A percentile compares a stretch with the other conserved stretches of the same genome.
phyloP scores from a whole-genome alignment of 2,888 invertebrate species.

The Stenodera caucasica region DNA sequence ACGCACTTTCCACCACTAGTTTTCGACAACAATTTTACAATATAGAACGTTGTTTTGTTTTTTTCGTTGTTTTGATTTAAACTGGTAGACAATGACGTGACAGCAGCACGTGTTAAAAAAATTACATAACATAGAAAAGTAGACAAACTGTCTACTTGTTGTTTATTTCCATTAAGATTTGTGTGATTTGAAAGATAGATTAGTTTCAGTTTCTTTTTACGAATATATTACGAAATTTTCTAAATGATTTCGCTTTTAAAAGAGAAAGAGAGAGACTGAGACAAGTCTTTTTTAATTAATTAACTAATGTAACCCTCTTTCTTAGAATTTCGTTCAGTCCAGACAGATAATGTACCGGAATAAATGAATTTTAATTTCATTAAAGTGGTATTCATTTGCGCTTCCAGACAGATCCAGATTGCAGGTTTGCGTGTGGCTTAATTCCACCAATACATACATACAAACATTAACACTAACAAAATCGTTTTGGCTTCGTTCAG shows the following conservation, averaged over 20 bases:
- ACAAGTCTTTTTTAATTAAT: slow-evolving; percentile 44
- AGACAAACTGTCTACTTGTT: slow-evolving; percentile 6
- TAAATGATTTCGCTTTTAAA: not conserved
- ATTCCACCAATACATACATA: slow-evolving; percentile 8
- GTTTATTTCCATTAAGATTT: slow-evolving; percentile 1
- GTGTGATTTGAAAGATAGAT: not conserved
- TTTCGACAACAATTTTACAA: too few species aligned
- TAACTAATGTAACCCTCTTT: slow-evolving; percentile 53
- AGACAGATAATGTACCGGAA: slow-evolving; percentile 53
- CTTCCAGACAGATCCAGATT: slow-evolving; percentile 52
- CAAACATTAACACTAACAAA: not conserved
- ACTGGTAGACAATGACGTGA: slow-evolving; percentile 27
- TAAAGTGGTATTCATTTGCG: slow-evolving; percentile 52
- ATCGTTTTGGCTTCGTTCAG: not conserved
- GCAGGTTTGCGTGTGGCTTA: slow-evolving; percentile 50
- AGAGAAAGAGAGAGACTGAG: not conserved
- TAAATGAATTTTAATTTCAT: slow-evolving; percentile 58
- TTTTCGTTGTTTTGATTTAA: slow-evolving; percentile 13
- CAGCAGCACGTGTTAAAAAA: slow-evolving; percentile 32
- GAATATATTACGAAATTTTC: not conserved
- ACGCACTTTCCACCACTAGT: slow-evolving; percentile 21
- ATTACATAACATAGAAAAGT: slow-evolving; percentile 17
- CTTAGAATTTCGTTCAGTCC: slow-evolving; percentile 50
- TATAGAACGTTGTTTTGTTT: slow-evolving; percentile 5
- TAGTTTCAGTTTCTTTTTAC: not conserved